Evolutionary conservation across 2,888 invertebrate genomes (phyloP), one percentile per base, ranked within the genome.

Genomic region (Alloplasta piceator): DNA sequence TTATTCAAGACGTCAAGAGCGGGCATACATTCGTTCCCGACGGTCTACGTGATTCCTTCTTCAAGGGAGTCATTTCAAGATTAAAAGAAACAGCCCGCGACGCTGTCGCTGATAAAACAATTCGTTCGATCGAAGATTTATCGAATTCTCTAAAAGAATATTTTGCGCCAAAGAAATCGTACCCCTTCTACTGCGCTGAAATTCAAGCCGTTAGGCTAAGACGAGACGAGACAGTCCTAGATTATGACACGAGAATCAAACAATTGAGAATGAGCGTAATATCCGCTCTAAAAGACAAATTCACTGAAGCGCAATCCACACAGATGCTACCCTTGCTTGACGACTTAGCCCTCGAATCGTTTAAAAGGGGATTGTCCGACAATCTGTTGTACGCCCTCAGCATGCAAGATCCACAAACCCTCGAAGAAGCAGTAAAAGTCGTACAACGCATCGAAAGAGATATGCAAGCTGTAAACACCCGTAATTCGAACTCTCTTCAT

Each of bases 1-100:
- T 78, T 9, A 5, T 78, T 41, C 73, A 78, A 73, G 73, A 78
- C 12, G 67, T 78, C 0, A 67, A 66, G 60, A 73, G 58, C 16
- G 68, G 78, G 0, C 6, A 55, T 1, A 61, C 12, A 10, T 48
- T 68, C n/a, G 38, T 67, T 0, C 73, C 73, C 0, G 56, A 41
- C 4, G 73, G 52, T 16, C 61, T 79, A 16, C 3, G 26, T 3
- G 26, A 26, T 26, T 26, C 26, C 26, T 26, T 26, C 26, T 26
- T 26, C 26, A 26, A 26, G 26, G n/a, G n/a, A n/a, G n/a, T n/a
- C n/a, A n/a, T n/a, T n/a, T n/a, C n/a, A n/a, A n/a, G n/a, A n/a
- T n/a, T n/a, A n/a, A n/a, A n/a, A n/a, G n/a, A n/a, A n/a, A n/a
- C n/a, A n/a, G n/a, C n/a, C n/a, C n/a, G n/a, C n/a, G n/a, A n/a